Evolutionary conservation across 1,140 invertebrate genomes (phyloP), one percentile per base, ranked within the genome.

Genomic region (Leptopilina boulardi): DNA sequence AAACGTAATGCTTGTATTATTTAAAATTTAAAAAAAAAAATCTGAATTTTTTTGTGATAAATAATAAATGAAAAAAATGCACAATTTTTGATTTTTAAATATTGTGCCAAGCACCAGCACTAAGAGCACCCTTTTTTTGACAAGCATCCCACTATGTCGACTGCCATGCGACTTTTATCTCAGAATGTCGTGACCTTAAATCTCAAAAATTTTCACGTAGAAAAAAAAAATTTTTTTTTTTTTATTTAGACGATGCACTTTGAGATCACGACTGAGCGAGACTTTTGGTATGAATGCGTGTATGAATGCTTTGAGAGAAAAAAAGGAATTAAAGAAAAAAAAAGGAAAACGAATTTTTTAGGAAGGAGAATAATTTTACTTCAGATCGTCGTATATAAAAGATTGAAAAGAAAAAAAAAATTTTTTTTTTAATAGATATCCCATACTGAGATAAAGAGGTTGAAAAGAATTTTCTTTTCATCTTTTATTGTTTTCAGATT

Each of bases 101-200:
- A 83, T 84, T 85, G 86, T 87, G 86, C 83, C 84, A 82, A 89
- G 87, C 87, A 91, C 88, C 85, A 83, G 87, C 88, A 89, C 89
- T 85, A 83, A 86, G 80, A 90, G 87, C 87, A 89, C 87, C 83
- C 83, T 82, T 34, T 34, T 34, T 3, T 3, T 34, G 30, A 84
- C 84, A 84, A 82, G 83, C 88, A 87, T 88, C 84, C 82, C 84
- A 81, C n/a, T n/a, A 82, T 83, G 77, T 83, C 84, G 84, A 84
- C 74, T 87, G 83, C 83, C 75, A 84, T 80, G 84, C 79, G 77
- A 85, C 74, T 77, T 84, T 51, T 80, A 76, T 76, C 83, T 81
- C 81, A 70, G 54, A 23, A n/a, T 51, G 74, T 34, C 47, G 59
- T 44, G 79, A 26, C 72, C 75, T 66, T 51, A 51, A 73, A 71